Evolutionary conservation across 2,888 invertebrate species (phyloP).

Genomic region (Trachelus stipa): DNA sequence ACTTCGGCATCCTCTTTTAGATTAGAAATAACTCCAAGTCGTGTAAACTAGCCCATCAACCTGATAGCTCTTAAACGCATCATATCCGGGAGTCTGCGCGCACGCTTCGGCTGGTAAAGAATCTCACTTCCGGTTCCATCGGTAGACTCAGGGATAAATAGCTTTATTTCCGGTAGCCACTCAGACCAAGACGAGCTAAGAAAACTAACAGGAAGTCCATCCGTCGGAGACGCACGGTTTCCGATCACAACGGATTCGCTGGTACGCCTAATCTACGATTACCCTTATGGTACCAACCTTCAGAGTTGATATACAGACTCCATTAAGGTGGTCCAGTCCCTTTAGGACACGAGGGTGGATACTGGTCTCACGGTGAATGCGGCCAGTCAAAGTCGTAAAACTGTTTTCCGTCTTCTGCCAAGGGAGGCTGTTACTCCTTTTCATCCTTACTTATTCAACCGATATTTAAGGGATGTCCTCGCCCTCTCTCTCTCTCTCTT

Average conservation of each 20-base stretch:
- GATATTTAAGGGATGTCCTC: not conserved
- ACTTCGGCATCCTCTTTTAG: constrained; percentile 45
- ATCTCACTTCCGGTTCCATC: not conserved
- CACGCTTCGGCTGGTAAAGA: not conserved
- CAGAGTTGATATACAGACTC: not conserved
- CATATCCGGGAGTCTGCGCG: not conserved
- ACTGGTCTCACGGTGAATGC: too few relatives aligned
- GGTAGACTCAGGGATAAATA: not conserved
- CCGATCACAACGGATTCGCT: not conserved
- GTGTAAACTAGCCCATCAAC: not conserved
- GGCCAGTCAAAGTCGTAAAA: not conserved
- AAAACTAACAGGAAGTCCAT: not conserved
- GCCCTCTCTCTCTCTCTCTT: too few relatives aligned
- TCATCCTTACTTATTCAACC: not conserved
- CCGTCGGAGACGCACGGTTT: not conserved
- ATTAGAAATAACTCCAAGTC: constrained; percentile 50
- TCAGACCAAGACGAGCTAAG: not conserved
- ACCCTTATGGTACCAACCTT: not conserved
- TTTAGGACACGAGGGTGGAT: too few relatives aligned
- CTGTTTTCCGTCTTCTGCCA: not conserved
- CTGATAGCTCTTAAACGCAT: not conserved
- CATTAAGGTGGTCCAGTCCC: too few relatives aligned
- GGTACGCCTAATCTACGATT: not conserved
- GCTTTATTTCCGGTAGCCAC: not conserved
- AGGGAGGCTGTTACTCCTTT: too few relatives aligned